phyloP scores from a whole-genome alignment of 2,797 vertebrate species.

The Arctocebus calabarensis region DNA sequence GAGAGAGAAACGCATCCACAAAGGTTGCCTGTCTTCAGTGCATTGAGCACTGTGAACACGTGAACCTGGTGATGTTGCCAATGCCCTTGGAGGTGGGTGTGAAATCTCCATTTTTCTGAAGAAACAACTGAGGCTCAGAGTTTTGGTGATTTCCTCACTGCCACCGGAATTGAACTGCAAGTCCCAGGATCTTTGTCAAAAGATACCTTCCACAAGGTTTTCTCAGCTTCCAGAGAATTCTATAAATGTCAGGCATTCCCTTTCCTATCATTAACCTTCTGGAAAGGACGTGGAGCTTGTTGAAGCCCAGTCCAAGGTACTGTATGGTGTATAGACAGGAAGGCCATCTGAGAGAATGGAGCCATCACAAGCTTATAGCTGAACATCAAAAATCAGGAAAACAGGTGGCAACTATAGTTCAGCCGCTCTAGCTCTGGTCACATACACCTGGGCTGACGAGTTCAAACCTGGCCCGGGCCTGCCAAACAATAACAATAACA shows the following conservation, averaged over 20 bases:
- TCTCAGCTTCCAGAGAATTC: not conserved
- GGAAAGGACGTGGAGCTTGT: not conserved
- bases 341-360: not conserved
- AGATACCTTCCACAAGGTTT: not conserved
- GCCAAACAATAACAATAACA: no score
- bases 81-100: not conserved
- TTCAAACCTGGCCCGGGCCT: no score
- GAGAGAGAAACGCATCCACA: not conserved
- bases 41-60: not conserved
- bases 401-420: no score
- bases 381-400: not conserved
- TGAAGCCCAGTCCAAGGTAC: not conserved
- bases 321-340: no score
- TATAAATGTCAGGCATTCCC: not conserved
- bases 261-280: not conserved
- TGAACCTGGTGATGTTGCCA: not conserved
- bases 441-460: no score
- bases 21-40: not conserved
- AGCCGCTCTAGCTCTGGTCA: no score
- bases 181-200: not conserved
- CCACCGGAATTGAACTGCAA: not conserved
- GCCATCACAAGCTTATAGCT: not conserved
- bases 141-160: not conserved
- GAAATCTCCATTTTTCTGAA: not conserved
- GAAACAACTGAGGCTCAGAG: slow-evolving; percentile 1